Evolutionary conservation across 64 coral and sea anemone species (phyloP), one percentile per base, ranked within the genome.

Genomic region (Stichodactyla helianthus): DNA sequence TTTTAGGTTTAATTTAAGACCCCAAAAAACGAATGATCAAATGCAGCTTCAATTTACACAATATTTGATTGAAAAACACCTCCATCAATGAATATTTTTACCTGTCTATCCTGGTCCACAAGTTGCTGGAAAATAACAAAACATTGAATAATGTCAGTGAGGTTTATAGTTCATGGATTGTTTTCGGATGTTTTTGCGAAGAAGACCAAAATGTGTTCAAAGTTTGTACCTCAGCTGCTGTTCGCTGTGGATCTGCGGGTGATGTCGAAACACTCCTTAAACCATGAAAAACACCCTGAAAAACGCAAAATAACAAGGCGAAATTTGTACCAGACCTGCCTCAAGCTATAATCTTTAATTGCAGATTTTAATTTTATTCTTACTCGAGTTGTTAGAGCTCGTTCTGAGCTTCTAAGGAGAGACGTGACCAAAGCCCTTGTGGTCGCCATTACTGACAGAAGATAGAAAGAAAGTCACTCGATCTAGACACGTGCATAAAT

Each of bases 351-450:
- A 74, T 26, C 7, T 74, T 74, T 74, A 11, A 74, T 74, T 74
- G 25, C 23, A 27, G 0, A 28, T 74, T 31, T 74, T 74, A 27
- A 27, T 12, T 74, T 74, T 1, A 26, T n/a, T 74, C 79, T 82
- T 82, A 82, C 79, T 57, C 79, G 79, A 22, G 79, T 82, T 82
- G 79, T 82, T 28, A 82, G 13, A 57, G 79, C 51, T 53, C 51
- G n/a, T 82, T 82, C 79, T 7, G 79, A 82, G 54, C 79, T 44
- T 54, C 22, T 82, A 54, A 82, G 51, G 22, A 82, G 79, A 57
- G 79, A 51, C 13, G 1, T 82, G 0, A 55, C 18, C 20, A 82
- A 54, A 22, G 50, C 79, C 23, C 79, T 22, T 12, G 18, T 5
- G 1, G 51, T 50, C 79, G 79, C 79, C 79, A 82, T 82, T 82